phyloP scores from a whole-genome alignment of 2,888 invertebrate genomes.

The Gandaritis pyraliata region DNA sequence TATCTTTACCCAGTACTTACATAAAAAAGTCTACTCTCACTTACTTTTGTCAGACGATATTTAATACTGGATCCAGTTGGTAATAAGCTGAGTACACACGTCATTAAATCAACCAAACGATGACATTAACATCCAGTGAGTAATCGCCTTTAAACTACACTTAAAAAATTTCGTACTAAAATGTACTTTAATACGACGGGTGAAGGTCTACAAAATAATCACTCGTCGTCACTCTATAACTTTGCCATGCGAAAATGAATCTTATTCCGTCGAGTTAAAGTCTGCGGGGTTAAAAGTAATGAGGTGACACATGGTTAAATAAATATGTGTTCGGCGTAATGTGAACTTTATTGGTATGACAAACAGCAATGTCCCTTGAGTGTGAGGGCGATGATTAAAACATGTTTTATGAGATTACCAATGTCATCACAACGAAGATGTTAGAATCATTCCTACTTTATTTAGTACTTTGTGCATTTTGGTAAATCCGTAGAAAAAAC shows the following conservation, averaged over 20 bases:
- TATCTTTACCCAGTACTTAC: no score
- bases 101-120: slow-evolving; percentile 36
- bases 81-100: slow-evolving; percentile 29
- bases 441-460: no score
- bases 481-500: no score
- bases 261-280: slow-evolving; percentile 14
- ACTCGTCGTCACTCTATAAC: no score
- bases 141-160: slow-evolving; percentile 28
- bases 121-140: slow-evolving; percentile 32
- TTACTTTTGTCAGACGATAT: no score
- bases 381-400: slow-evolving; percentile 31
- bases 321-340: slow-evolving; percentile 32
- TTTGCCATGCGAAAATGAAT: slow-evolving; percentile 8
- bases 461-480: no score
- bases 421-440: not conserved
- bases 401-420: slow-evolving; percentile 20
- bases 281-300: not conserved
- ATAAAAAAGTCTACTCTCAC: no score
- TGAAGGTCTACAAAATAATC: slow-evolving; percentile 11
- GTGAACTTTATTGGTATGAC: slow-evolving; percentile 33
- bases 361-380: slow-evolving; percentile 23
- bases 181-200: slow-evolving; percentile 14
- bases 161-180: slow-evolving; percentile 5
- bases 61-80: slow-evolving; percentile 12
- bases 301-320: slow-evolving; percentile 29